Percentiles rank a stretch among this genome's conserved stretches.
Evolutionary conservation across 2,888 invertebrate genomes (phyloP).

Genomic region (Oscheius myriophilus): DNA sequence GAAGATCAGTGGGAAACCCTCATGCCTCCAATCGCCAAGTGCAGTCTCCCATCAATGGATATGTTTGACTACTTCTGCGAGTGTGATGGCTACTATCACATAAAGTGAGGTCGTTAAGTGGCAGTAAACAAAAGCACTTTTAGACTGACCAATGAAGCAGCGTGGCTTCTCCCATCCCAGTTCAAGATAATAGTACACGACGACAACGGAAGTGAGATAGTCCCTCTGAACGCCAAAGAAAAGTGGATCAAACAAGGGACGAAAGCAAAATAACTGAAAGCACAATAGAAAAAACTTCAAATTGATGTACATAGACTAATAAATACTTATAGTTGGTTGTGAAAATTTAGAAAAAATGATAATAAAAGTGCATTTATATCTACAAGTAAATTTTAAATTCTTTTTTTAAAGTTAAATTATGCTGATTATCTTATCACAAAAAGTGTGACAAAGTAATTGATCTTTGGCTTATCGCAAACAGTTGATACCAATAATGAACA

Average conservation of each 20-base stretch:
- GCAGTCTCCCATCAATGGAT: slow-evolving; percentile 53
- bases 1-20: slow-evolving; percentile 45
- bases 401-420: too few relatives aligned
- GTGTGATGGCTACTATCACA: slow-evolving; percentile 47
- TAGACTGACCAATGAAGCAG: slow-evolving; percentile 44
- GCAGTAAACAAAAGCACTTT: neutral
- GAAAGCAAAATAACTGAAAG: slow-evolving; percentile 24
- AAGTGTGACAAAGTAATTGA: too few relatives aligned
- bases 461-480: too few relatives aligned
- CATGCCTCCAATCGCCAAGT: slow-evolving; percentile 48
- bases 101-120: slow-evolving; percentile 25
- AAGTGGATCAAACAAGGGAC: slow-evolving; percentile 52
- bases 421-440: too few relatives aligned
- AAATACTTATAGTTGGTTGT: too few relatives aligned
- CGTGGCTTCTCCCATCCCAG: slow-evolving; percentile 47
- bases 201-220: slow-evolving; percentile 36
- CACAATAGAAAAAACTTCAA: neutral
- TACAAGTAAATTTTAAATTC: too few relatives aligned
- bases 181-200: slow-evolving; percentile 41
- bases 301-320: too few relatives aligned
- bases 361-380: too few relatives aligned
- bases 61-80: slow-evolving; percentile 50
- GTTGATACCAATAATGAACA: too few relatives aligned
- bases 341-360: too few relatives aligned
- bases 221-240: slow-evolving; percentile 43